Evolutionary conservation across 1,140 invertebrate genomes (phyloP), one percentile per base, ranked within the genome.

Genomic region (Drosophila ironensis): DNA sequence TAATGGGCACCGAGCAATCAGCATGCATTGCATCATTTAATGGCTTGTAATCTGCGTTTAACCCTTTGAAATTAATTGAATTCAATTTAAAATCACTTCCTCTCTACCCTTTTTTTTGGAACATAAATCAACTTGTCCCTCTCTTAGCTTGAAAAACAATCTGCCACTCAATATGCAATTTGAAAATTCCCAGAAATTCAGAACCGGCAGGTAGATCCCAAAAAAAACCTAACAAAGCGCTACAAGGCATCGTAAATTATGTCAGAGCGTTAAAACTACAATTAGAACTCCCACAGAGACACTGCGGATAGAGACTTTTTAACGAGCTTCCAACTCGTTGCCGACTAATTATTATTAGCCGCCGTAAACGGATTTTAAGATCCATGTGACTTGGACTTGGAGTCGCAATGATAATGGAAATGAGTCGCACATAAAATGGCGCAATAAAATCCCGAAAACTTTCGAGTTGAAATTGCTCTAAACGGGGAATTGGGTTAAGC

Each of bases 241-340:
- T 17, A 46, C 59, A 27, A 38, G 70, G 50, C 41, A 48, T 69
- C 69, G 76, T 82, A 82, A 82, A 84, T 84, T 84, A 78, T 84
- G 74, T 78, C 73, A 40, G 52, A 78, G 63, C 72, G 63, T 84
- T 78, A 70, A n/a, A 82, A 82, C 80, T 82, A 78, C 78, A 82
- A 82, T 82, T 82, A 82, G 73, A 84, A 73, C 47, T 30, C 30
- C 59, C 42, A 72, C 42, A 35, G 41, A 71, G 53, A 50, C 5
- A 40, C 9, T 12, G 3, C 4, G 27, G n/a, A 6, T 11, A 5
- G 38, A 25, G 19, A n/a, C 19, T 33, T 64, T 81, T 63, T 59
- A 72, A 84, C 48, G 63, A 72, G 51, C 53, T 69, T 63, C 60
- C 60, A 77, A 60, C 59, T 52, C 40, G 30, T 50, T 16, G 40